Conservation (phyloP, 2,113 vertebrate genomes). For the Dipodomys spectabilis region DNA sequence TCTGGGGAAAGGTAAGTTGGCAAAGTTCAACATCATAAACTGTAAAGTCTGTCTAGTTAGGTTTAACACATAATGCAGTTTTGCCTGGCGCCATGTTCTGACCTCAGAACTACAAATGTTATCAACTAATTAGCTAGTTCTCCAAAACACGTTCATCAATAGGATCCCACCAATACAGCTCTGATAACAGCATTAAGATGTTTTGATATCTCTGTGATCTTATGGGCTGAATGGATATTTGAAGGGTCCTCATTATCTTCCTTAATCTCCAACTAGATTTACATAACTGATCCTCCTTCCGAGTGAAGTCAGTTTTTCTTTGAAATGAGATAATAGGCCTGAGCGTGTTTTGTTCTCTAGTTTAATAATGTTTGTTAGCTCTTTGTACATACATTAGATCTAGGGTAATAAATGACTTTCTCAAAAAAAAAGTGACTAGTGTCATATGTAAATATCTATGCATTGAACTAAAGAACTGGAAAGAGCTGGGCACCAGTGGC, state of each 20-base stretch:
- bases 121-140: not conserved
- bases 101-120: not conserved
- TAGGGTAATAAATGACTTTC: not conserved
- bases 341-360: rapidly evolving
- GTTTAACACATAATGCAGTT: not conserved
- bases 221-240: not conserved
- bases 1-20: not conserved
- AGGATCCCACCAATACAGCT: not conserved
- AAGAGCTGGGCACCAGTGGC: no score
- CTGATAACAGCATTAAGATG: no score
- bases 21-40: not conserved
- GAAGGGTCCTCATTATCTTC: not conserved
- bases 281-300: not conserved
- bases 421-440: not conserved
- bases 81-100: not conserved
- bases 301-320: not conserved
- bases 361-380: not conserved
- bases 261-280: not conserved
- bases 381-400: not conserved
- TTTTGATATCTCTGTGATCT: not conserved
- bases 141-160: not conserved
- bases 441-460: not conserved
- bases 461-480: no score
- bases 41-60: not conserved
- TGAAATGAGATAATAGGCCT: not conserved